Base-by-base conservation (phyloP, 1,140 invertebrate genomes). In the Aphelinus certus region DNA sequence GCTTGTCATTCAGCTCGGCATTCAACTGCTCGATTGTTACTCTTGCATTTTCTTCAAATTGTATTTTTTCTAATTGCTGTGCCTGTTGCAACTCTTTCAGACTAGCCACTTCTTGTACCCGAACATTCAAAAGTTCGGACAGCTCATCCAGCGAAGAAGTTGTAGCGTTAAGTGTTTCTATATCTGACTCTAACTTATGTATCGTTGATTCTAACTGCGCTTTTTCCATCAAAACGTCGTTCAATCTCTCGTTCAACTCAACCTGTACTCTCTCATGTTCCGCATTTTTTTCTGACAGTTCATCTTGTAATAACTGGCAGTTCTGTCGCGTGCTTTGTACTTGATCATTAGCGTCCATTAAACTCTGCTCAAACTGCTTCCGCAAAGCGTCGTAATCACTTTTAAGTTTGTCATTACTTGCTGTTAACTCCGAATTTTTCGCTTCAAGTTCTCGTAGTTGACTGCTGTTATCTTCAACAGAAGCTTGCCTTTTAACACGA, bases 21-120 rank as follows among this genome's bases (percentile, higher is more conserved):
- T 83, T 79, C 3, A 85, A 7, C 45, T 77, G 57, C 1, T 79
- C 76, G 1, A 84, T 79, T 0, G 61, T 51, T 2, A 78, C 70
- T 48, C 83, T 78, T 3, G 85, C 49, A 43, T 72, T 75, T 53
- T 70, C 66, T 56, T 87, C 77, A 3, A 71, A 56, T 57, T 79
- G 49, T 3, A 81, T 49, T 58, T 80, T 63, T n/a, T 83, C 81
- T 0, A 86, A 56, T 2, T 81, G 80, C 3, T 85, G 86, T 83
- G 88, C 84, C 81, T 91, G 81, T 80, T 89, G 83, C 83, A 89
- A 86, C 53, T 83, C 82, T 58, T 83, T 88, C n/a, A 87, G 55
- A 45, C 79, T 78, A 0, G 85, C 83, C 0, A 87, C 82, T 69
- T 88, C 86, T 68, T 85, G 84, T 3, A 84, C 82, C n/a, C 83